Evolutionary conservation across 2,888 invertebrate species (phyloP).

Genomic region (Nomada goodeniana): DNA sequence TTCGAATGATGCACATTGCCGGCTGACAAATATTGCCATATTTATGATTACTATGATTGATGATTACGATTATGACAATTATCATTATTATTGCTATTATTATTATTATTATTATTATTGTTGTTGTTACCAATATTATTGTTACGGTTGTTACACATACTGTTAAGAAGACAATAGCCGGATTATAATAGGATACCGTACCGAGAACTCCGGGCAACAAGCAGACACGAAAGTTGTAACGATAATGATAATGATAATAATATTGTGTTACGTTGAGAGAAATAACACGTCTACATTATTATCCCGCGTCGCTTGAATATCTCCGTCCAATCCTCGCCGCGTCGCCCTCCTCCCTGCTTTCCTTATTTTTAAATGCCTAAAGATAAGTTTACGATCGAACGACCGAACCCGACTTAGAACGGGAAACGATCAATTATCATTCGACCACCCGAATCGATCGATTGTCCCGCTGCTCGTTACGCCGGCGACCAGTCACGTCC

Average conservation of each 20-base stretch:
- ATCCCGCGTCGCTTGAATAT: slow-evolving; percentile 41
- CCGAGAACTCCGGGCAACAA: background rate
- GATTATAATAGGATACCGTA: background rate
- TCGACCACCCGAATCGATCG: too few species aligned
- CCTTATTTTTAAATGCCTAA: too few species aligned
- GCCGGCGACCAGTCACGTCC: too few species aligned
- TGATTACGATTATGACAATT: slow-evolving; percentile 11
- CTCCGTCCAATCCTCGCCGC: too few species aligned
- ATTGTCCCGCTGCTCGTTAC: too few species aligned
- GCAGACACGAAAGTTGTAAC: slow-evolving; percentile 37
- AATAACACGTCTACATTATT: slow-evolving; percentile 64
- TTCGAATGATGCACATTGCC: slow-evolving; percentile 57
- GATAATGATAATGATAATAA: slow-evolving; percentile 57
- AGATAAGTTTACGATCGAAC: too few species aligned
- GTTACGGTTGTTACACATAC: background rate
- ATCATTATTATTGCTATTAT: slow-evolving; percentile 14
- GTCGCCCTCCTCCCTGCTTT: background rate
- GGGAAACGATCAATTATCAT: too few species aligned
- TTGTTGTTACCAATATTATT: slow-evolving; percentile 22
- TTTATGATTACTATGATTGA: slow-evolving; percentile 26
- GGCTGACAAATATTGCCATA: slow-evolving; percentile 48
- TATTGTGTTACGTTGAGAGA: slow-evolving; percentile 63
- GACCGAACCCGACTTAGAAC: too few species aligned
- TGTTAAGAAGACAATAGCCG: background rate
- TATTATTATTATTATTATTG: slow-evolving; percentile 29